Base-by-base conservation (phyloP, 2,888 invertebrate species). In the Amiota mariae region DNA sequence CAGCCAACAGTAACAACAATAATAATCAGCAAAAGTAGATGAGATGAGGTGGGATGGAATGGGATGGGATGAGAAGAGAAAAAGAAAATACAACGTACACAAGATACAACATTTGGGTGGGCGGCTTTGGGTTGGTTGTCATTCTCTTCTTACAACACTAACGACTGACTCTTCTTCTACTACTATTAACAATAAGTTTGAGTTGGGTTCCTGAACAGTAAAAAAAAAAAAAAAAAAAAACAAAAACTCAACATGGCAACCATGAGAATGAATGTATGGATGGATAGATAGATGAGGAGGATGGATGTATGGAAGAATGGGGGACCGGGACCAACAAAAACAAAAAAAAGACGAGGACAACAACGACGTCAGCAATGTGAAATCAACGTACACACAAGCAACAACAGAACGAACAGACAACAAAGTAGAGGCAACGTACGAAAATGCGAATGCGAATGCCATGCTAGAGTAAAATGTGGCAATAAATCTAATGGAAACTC, bases 401-500 rank as follows among this genome's bases (percentile, higher is more conserved):
- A 56, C 15, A 74, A 71, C 24, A 24, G 24, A 24, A 24, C 24
- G n/a, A n/a, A 73, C 47, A 48, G 59, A 70, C 57, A 54, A 54
- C 12, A n/a, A n/a, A 15, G 18, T 59, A 75, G 70, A 73, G 73
- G 68, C 73, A 75, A 64, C 67, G 71, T 71, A 73, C 67, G 68
- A 70, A 71, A 72, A 63, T 74, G 57, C 70, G 73, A 73, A 74
- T 72, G 64, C 61, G 73, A 73, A 74, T 72, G 64, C 61, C n/a
- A 73, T n/a, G 54, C 82, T 78, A 46, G 80, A 83, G 81, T 81
- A 86, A 86, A 85, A 86, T 84, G 82, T 82, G 84, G 85, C 85
- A 87, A 87, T 87, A 88, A 88, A 88, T 87, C 85, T 86, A 81
- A 86, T 85, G 82, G 79, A 77, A 85, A 81, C 76, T 78, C 78